Evolutionary conservation across 64 coral and sea anemone species (phyloP).

Genomic region (Astreopora myriophthalma): DNA sequence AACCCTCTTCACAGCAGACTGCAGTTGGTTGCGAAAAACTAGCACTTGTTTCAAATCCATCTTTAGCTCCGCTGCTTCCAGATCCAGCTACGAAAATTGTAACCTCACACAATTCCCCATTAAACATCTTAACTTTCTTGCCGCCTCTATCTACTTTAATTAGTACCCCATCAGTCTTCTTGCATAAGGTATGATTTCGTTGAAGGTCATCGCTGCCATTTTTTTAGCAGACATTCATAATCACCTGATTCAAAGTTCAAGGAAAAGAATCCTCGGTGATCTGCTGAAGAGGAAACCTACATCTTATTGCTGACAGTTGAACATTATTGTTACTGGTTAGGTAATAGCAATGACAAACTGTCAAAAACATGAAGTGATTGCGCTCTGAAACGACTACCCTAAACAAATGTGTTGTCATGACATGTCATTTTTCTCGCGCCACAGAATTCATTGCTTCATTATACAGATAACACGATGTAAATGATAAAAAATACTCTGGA

Average conservation of each 20-base stretch:
- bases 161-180: conserved; percentile 28
- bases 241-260: conserved; percentile 34
- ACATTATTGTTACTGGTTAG: too few relatives aligned
- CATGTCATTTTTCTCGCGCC: too few relatives aligned
- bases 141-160: conserved; percentile 51
- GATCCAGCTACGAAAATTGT: conserved; percentile 42
- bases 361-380: too few relatives aligned
- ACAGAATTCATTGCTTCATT: too few relatives aligned
- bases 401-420: too few relatives aligned
- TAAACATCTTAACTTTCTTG: conserved; percentile 49
- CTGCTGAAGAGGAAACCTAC: too few relatives aligned
- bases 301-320: too few relatives aligned
- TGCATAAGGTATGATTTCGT: conserved; percentile 27
- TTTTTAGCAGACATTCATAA: conserved; percentile 37
- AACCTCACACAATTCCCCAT: conserved; percentile 9
- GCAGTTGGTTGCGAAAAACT: conserved; percentile 28
- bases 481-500: too few relatives aligned
- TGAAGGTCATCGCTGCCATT: conserved; percentile 52
- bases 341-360: too few relatives aligned
- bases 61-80: conserved; percentile 29
- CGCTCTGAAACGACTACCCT: too few relatives aligned
- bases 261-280: conserved; percentile 14
- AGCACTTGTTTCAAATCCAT: conserved; percentile 46
- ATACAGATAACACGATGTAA: too few relatives aligned
- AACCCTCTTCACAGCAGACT: conserved; percentile 52